Percentiles rank a stretch among this genome's conserved stretches.
Evolutionary conservation across 2,888 invertebrate species (phyloP).

Genomic region (Limnephilus lunatus): DNA sequence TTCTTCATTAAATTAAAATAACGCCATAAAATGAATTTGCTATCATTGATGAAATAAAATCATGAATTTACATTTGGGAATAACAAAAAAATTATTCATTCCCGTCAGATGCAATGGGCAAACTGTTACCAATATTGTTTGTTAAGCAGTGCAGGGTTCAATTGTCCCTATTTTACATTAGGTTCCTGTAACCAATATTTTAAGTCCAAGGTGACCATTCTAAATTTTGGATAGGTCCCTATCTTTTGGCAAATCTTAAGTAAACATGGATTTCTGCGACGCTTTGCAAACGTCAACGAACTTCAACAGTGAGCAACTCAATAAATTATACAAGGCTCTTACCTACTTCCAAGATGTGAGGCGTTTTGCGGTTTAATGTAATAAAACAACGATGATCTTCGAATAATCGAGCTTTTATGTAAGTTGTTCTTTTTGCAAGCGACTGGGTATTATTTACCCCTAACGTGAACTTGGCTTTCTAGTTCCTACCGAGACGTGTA

Average conservation of each 20-base stretch:
- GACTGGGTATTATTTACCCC: constrained; percentile 1
- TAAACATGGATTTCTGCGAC: constrained; percentile 42
- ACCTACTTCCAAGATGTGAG: constrained; percentile 24
- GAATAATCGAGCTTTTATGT: constrained; percentile 29
- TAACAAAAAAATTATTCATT: too few species aligned
- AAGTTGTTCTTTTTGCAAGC: constrained; percentile 16
- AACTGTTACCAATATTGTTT: neutral
- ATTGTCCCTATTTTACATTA: too few species aligned
- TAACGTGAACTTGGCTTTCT: neutral
- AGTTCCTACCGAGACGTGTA: neutral
- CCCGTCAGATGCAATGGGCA: too few species aligned
- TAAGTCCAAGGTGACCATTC: neutral
- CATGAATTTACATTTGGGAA: too few species aligned
- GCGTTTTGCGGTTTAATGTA: neutral
- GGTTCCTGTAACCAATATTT: neutral
- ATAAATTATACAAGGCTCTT: constrained; percentile 21
- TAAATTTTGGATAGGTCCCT: neutral
- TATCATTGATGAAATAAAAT: too few species aligned
- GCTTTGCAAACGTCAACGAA: constrained; percentile 36
- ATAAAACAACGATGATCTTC: constrained; percentile 33
- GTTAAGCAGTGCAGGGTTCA: neutral
- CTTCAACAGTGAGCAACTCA: neutral
- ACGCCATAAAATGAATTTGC: too few species aligned
- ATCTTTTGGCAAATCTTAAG: constrained; percentile 16
- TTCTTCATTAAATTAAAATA: too few species aligned